Evolutionary conservation across 1,140 invertebrate genomes (phyloP), one percentile per base, ranked within the genome.

Genomic region (Panulirus ornatus): DNA sequence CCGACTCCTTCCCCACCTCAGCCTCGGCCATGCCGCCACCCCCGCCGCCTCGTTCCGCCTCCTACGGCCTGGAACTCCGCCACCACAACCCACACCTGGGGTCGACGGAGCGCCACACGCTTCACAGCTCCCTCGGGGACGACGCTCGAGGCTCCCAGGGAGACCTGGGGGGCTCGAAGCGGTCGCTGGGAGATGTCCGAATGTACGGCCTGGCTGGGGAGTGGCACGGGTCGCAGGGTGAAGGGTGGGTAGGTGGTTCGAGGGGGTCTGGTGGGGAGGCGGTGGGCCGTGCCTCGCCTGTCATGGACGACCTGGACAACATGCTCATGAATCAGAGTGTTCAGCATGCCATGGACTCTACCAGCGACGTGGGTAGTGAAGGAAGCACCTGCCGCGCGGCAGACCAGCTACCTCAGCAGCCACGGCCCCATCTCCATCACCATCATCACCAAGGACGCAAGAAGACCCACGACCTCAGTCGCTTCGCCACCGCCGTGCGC

Each of bases 231-330:
- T 78, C 75, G 14, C 19, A 38, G 0, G 70, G 79, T 1, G 79
- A 71, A 34, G 47, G 11, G 1, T 89, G 88, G 88, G n/a, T n/a
- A n/a, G 44, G 38, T 8, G 86, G 78, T 9, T 82, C 86, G 2
- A n/a, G 63, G 76, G 30, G 63, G 19, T 88, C 78, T 58, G 19
- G 71, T 27, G 81, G 88, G 9, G 83, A 85, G 27, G 34, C 51
- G 42, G 22, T 30, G 30, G 70, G 42, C 27, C 42, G 87, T 44
- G 79, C 88, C 79, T 89, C 88, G 19, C 88, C 88, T 8, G 88
- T 84, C 42, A 89, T 89, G 88, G 88, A 89, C 14, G 88, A 89
- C 47, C 70, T 89, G 66, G 88, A 89, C 36, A 89, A 89, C 88
- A 40, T 89, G 88, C 27, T 89, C 66, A 89, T 89, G 88, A 89